A percentile compares a stretch with the other conserved stretches of the same genome.
phyloP scores from a whole-genome alignment of 2,888 invertebrate genomes.

The Epiblema foenella region DNA sequence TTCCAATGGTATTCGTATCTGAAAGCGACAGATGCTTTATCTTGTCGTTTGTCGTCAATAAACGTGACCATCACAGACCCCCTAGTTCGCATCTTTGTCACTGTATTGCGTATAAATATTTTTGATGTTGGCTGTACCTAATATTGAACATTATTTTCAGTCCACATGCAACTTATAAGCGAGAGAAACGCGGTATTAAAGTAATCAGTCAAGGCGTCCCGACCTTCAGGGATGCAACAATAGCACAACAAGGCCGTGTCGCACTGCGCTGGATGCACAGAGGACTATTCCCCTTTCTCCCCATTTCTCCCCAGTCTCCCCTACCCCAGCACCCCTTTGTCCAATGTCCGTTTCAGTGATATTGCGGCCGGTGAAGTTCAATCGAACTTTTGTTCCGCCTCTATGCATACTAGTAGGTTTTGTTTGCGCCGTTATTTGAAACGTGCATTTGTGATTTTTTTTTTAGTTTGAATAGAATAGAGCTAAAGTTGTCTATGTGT shows the following conservation, averaged over 20 bases:
- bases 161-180: background rate
- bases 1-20: too few species aligned
- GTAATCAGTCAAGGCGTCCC: constrained; percentile 3
- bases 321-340: constrained; percentile 1
- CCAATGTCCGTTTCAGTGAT: constrained; percentile 9
- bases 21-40: too few species aligned
- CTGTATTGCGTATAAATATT: too few species aligned
- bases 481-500: background rate
- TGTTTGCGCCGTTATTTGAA: background rate
- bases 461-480: background rate
- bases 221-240: constrained; percentile 20
- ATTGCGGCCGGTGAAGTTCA: constrained; percentile 3
- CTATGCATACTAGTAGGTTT: background rate
- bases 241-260: constrained; percentile 18
- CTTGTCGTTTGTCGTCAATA: too few species aligned
- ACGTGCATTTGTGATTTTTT: background rate
- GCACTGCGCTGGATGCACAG: constrained; percentile 12
- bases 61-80: too few species aligned
- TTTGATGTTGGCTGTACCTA: too few species aligned
- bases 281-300: constrained; percentile 4
- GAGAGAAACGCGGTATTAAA: background rate
- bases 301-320: background rate
- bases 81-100: too few species aligned
- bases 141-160: too few species aligned
- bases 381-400: constrained; percentile 13